Evolutionary conservation across 2,113 vertebrate species (phyloP).

Genomic region (Apistogramma diplotaenia): DNA sequence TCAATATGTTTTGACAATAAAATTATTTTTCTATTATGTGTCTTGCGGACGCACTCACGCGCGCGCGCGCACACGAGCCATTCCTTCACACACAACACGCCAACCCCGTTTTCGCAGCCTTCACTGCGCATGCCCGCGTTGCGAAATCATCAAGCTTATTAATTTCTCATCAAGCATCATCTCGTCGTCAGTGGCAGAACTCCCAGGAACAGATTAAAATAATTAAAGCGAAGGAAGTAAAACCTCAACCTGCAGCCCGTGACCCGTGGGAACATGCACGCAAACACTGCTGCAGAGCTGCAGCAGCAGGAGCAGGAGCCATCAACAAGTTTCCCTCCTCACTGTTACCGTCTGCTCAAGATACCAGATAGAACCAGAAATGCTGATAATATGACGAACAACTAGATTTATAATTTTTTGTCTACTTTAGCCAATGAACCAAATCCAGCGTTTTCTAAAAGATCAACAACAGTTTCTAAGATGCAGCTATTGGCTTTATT

Average conservation of each 20-base stretch:
- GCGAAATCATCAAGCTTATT: conserved; percentile 20
- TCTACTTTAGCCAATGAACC: background rate
- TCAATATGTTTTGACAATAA: background rate
- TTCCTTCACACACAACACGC: background rate
- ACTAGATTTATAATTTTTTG: background rate
- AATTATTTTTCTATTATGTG: background rate
- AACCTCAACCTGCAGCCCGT: background rate
- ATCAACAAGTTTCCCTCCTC: background rate
- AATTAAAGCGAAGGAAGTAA: accelerated
- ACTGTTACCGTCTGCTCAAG: background rate
- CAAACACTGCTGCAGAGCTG: accelerated
- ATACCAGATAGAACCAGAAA: background rate
- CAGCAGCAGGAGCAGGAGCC: background rate
- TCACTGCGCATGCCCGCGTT: conserved; percentile 26
- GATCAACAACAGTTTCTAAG: background rate
- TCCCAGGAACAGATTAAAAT: background rate
- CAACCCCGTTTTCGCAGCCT: background rate
- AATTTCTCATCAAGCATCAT: conserved; percentile 15
- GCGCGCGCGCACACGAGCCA: accelerated
- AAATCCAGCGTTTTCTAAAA: background rate
- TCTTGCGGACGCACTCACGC: background rate
- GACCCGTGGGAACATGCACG: background rate
- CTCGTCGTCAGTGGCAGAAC: background rate
- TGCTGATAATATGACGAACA: no score
- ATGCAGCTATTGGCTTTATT: background rate